Evolutionary conservation across 2,888 invertebrate genomes (phyloP), one percentile per base, ranked within the genome.

Genomic region (Tetranychus piercei): DNA sequence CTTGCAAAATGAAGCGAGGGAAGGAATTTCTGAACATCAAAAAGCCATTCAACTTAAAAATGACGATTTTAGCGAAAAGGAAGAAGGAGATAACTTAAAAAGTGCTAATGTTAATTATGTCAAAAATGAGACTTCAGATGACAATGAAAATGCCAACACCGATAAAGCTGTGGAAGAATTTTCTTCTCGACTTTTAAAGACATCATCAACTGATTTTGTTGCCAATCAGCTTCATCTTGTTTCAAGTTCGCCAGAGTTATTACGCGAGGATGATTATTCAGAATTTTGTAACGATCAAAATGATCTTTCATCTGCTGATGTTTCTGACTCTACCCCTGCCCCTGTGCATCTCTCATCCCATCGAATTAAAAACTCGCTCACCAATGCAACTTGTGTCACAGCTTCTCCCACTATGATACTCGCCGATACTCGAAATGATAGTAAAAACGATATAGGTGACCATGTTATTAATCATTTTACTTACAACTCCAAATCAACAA

Each of bases 211-310:
- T 55, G 55, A 55, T 15, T 55, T 55, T 15, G 15, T 55, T 15
- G 8, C 43, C 15, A 71, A 44, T 44, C 34, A n/a, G 11, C 20
- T 77, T 55, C 77, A 77, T 75, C 74, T 69, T 2, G 75, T 76
- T 11, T 77, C 77, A 18, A 77, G 77, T 76, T 77, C 77, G 23
- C 77, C 77, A 1, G 77, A 77, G 22, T 74, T 77, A 44, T 65
- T 74, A 34, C 73, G 73, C 22, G 73, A 73, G 43, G 34, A 69
- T 69, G 69, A 69, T 20, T 69, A 69, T 23, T 45, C 20, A 7
- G 74, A 74, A 44, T 8, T 66, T 55, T 11, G 34, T 11, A 22
- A 23, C 22, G 69, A 69, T 69, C 20, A 23, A 23, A 11, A 23
- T 23, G 11, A 69, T 69, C 71, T 18, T 11, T 69, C 69, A 69